Base-by-base conservation (phyloP, 1,140 invertebrate genomes). In the Zaprionus ornatus region DNA sequence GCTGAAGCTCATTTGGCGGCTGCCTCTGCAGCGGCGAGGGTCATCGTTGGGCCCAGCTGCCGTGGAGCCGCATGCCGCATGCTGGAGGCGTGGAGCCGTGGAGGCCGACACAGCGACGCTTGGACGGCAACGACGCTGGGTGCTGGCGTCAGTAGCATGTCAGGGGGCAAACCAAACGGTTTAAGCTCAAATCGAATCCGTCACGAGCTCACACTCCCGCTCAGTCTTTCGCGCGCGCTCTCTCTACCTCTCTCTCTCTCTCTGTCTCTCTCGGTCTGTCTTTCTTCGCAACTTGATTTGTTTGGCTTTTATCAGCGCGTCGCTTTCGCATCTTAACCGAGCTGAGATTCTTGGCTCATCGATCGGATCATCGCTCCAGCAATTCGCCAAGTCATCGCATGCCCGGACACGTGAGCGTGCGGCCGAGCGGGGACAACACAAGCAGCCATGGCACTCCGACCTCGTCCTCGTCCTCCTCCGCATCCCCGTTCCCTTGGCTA, bases 131-230 rank as follows among this genome's bases (percentile, higher is more conserved):
- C 75, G 61, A 12, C 25, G 71, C 69, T 84, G 40, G 68, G 32
- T 29, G 70, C 72, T 80, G 72, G 54, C 70, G 71, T 91, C 85
- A 91, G 90, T 91, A 91, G 74, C 79, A 91, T 87, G 83, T 87
- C 82, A 84, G 67, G 76, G 80, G 83, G 82, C 86, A 86, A 87
- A 23, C 45, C 45, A 21, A 50, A 12, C 45, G 45, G 45, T 50
- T 19, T 23, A 50, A 19, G 45, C 45, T 13, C 19, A 17, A 17
- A 45, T 23, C 45, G 45, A 50, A 50, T 50, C 45, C 45, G 45
- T 50, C 45, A 21, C 45, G 17, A 19, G 45, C 45, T 23, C 19
- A 21, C 3, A 21, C 19, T 69, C 57, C 59, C 29, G 50, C 37
- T 23, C 64, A 25, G 10, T 2, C 37, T 37, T 12, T 42, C 52